Conservation (phyloP, 2,113 vertebrate genomes). For the Python bivittatus region DNA sequence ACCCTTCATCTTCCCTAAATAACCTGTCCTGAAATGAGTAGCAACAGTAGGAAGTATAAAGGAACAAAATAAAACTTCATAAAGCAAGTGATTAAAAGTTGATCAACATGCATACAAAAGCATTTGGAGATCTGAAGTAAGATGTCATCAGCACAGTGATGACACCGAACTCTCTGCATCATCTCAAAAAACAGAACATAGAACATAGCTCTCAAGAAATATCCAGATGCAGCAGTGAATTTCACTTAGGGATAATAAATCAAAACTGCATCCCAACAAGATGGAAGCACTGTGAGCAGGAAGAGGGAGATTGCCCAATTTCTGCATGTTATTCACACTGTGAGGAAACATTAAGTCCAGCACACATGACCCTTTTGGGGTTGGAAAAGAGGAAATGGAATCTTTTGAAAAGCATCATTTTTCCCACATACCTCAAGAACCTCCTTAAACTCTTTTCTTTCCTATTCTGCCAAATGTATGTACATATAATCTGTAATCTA, state of each 20-base stretch:
- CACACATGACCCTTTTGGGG: not conserved
- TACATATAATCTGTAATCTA: not conserved
- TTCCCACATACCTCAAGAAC: not conserved
- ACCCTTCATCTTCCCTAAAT: not conserved
- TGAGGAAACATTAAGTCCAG: not conserved
- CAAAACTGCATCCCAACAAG: not conserved
- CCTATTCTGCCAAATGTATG: slow-evolving; percentile 24
- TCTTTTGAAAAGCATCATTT: not conserved
- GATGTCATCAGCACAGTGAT: not conserved
- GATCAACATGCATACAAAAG: not conserved
- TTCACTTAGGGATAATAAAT: not conserved
- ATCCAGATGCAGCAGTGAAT: not conserved
- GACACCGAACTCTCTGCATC: not conserved
- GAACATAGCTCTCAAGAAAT: not conserved
- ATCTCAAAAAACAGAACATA: not conserved
- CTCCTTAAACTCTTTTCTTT: not conserved
- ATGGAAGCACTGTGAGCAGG: not conserved
- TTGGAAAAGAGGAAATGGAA: not conserved
- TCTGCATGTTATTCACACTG: not conserved
- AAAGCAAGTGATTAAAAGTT: not conserved
- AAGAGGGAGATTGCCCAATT: not conserved
- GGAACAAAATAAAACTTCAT: not conserved
- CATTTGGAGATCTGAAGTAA: not conserved
- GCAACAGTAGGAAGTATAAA: not conserved
- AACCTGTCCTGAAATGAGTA: not conserved